Evolutionary conservation across 2,888 invertebrate genomes (phyloP).

Genomic region (Hofmannophila pseudospretella): DNA sequence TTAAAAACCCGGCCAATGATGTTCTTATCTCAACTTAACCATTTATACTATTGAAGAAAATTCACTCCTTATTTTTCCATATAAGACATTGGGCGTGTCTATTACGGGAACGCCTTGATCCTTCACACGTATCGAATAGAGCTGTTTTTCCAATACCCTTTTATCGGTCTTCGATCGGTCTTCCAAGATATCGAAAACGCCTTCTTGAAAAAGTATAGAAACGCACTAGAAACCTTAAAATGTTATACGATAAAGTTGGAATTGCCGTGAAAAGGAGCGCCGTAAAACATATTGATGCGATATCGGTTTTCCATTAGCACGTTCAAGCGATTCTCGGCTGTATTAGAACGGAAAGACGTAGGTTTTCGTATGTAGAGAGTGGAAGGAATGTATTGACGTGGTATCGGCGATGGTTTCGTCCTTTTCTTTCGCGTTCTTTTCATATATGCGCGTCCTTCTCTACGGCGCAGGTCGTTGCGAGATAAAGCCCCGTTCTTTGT

Average conservation of each 20-base stretch:
- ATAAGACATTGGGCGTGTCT: constrained; percentile 71
- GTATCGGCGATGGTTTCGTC: constrained; percentile 70
- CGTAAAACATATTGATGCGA: constrained; percentile 75
- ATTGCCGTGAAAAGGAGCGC: constrained; percentile 33
- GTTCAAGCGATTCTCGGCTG: constrained; percentile 35
- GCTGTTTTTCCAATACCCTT: constrained; percentile 67
- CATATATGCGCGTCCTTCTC: constrained; percentile 64
- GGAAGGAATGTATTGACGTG: constrained; percentile 76
- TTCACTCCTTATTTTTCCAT: constrained; percentile 56
- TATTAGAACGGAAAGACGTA: constrained; percentile 28
- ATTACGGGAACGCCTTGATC: constrained; percentile 58
- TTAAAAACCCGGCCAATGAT: constrained; percentile 5
- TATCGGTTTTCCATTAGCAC: constrained; percentile 75
- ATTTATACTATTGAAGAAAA: constrained; percentile 42
- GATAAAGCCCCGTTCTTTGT: constrained; percentile 59
- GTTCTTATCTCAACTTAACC: constrained; percentile 6
- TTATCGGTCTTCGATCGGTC: constrained; percentile 71
- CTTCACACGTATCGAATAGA: constrained; percentile 58
- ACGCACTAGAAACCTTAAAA: constrained; percentile 44
- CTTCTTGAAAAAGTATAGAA: constrained; percentile 56
- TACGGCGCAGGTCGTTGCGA: constrained; percentile 58
- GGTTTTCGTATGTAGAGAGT: constrained; percentile 40
- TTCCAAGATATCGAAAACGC: constrained; percentile 75
- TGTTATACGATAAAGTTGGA: constrained; percentile 25
- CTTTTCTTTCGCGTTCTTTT: constrained; percentile 50